Base-by-base conservation (phyloP, 2,888 invertebrate species). In the Nudaria mundana region DNA sequence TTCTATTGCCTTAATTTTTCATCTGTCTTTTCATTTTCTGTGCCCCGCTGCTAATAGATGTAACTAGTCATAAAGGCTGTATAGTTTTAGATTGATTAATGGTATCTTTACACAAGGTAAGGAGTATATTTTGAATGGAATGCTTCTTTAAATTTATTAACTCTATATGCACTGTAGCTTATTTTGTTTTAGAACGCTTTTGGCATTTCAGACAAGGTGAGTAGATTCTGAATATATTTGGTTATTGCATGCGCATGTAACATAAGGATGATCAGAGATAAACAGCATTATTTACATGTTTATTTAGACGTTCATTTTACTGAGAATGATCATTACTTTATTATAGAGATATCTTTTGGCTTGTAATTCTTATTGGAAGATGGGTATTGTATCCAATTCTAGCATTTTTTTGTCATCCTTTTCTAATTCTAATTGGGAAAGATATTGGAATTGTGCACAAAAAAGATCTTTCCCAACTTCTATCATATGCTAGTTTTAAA, bases 101-200 rank as follows among this genome's bases (percentile, higher is more conserved):
- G 39, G 47, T 37, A 2, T 29, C 41, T 43, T 40, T 55, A 48
- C 18, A 44, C 45, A 58, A 71, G 68, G 70, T 75, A 76, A 78
- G 82, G 79, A 79, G 28, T 31, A 41, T 47, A 32, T 47, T 5
- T n/a, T n/a, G n/a, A 44, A 48, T 68, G 60, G 34, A 70, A 76
- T 18, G 73, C 71, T 63, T 73, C 25, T 41, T 18, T 33, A 53
- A 54, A 49, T 61, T 48, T 49, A 66, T 59, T 52, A 31, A 40
- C 35, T 24, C 46, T 7, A 33, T 56, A 56, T 60, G 59, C 61
- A 63, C 36, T 60, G 60, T 62, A 70, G 54, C 48, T 58, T 52
- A 60, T 52, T 65, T 67, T 63, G 64, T 67, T 74, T 69, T 74
- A 68, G 66, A 70, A 63, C 61, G 63, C 62, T 54, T 28, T 28